These are phyloP conservation scores for Quiscalus mexicanus DNA, from an alignment of 2,113 vertebrate genomes.

Conservation along the genomic window DNA sequence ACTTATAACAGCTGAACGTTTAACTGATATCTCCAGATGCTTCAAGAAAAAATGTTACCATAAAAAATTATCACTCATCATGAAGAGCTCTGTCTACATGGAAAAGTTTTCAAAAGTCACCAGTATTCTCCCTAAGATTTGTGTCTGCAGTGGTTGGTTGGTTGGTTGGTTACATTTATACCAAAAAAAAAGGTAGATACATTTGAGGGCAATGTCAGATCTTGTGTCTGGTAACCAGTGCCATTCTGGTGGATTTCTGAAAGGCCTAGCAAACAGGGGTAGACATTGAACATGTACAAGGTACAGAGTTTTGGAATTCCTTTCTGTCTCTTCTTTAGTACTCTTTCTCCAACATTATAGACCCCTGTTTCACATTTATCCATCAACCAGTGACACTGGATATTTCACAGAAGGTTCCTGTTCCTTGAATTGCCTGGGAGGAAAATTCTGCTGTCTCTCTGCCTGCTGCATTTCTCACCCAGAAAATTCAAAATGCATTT, in stretches of 20 bases:
- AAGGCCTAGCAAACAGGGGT: not conserved
- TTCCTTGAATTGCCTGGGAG: not conserved
- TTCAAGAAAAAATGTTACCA: not conserved
- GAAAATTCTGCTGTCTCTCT: not conserved
- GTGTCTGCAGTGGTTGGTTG: not conserved
- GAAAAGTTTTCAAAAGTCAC: not conserved
- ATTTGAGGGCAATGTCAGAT: not conserved
- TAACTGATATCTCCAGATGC: not conserved
- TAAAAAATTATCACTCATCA: not conserved
- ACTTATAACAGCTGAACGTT: not conserved
- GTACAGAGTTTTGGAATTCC: not conserved
- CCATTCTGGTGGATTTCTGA: not conserved
- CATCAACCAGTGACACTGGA: not conserved
- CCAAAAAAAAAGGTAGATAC: not conserved
- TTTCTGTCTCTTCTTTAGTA: not conserved
- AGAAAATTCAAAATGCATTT: slow-evolving; percentile 43
- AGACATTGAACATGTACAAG: not conserved
- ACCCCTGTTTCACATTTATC: not conserved
- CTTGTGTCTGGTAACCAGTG: not conserved
- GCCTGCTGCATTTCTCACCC: slow-evolving; percentile 32
- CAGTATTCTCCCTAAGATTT: not conserved
- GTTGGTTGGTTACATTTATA: not conserved
- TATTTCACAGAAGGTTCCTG: not conserved
- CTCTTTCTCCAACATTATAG: not conserved
- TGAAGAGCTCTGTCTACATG: not conserved